A percentile compares a stretch with the other conserved stretches of the same genome.
Conservation (phyloP, 2,113 vertebrate genomes). For the Percina caprodes region DNA sequence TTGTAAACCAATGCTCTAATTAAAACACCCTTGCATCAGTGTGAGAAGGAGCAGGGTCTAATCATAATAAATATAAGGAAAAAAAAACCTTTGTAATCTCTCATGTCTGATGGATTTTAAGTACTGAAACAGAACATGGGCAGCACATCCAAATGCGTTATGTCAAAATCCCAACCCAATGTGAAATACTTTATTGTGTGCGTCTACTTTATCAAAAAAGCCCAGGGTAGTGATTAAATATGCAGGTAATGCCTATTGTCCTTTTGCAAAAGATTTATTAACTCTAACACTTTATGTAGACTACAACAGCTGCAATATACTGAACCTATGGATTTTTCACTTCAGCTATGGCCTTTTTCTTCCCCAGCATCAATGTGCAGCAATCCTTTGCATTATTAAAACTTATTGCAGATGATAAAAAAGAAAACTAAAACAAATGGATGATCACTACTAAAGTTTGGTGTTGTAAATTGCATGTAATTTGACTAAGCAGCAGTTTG, state of each 20-base stretch:
- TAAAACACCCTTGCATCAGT: constrained; percentile 26
- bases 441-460: constrained; percentile 41
- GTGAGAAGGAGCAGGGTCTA: constrained; percentile 7
- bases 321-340: constrained; percentile 22
- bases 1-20: constrained; percentile 42
- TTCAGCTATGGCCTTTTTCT: constrained; percentile 21
- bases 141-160: constrained; percentile 41
- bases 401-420: constrained; percentile 48
- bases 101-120: constrained; percentile 51
- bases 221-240: constrained; percentile 44
- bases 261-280: constrained; percentile 50
- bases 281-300: constrained; percentile 24
- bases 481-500: constrained; percentile 10
- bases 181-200: constrained; percentile 48
- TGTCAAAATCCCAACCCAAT: constrained; percentile 39
- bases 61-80: constrained; percentile 15
- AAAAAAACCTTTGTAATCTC: constrained; percentile 14
- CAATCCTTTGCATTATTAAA: constrained; percentile 45
- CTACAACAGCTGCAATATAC: constrained; percentile 34
- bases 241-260: constrained; percentile 39
- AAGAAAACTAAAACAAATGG: constrained; percentile 39
- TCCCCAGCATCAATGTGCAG: constrained; percentile 7
- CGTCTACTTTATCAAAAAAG: background rate
- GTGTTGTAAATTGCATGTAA: constrained; percentile 9
- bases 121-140: constrained; percentile 24